phyloP scores from a whole-genome alignment of 2,797 vertebrate species.

The Halcyon smyrnensis region DNA sequence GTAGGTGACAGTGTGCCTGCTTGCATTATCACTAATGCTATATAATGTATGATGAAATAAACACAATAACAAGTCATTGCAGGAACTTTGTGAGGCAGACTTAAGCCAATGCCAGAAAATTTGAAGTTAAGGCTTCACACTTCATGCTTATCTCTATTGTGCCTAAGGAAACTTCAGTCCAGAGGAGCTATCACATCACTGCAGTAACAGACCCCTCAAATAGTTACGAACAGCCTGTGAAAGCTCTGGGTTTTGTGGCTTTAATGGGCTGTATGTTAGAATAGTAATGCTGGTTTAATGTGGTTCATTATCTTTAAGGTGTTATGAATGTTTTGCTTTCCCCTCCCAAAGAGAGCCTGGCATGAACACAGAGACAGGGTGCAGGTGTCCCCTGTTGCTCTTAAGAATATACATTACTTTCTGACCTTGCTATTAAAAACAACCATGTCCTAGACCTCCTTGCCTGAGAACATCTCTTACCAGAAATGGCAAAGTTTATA shows the following conservation, averaged over 20 bases:
- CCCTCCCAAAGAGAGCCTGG: not conserved
- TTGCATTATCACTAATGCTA: not conserved
- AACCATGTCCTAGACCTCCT: not conserved
- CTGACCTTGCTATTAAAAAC: not conserved
- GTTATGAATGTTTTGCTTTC: not conserved
- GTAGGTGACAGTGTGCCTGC: not conserved
- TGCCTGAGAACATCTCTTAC: not conserved
- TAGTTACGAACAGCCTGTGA: not conserved
- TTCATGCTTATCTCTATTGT: not conserved
- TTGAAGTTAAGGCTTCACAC: not conserved
- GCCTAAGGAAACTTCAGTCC: constrained; percentile 27
- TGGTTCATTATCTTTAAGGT: not conserved
- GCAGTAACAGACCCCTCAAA: not conserved
- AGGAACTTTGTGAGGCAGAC: not conserved
- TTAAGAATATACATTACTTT: not conserved
- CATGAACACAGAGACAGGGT: not conserved
- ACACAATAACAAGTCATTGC: not conserved
- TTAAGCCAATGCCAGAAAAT: constrained; percentile 13
- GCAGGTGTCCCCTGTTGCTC: not conserved
- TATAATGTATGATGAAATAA: not conserved
- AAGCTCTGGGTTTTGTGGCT: not conserved
- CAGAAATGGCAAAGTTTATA: not conserved
- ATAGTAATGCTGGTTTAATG: not conserved
- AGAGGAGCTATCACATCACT: not conserved
- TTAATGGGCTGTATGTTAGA: not conserved